Evolutionary conservation across 2,888 invertebrate species (phyloP).

Genomic region (Sesamia inferens): DNA sequence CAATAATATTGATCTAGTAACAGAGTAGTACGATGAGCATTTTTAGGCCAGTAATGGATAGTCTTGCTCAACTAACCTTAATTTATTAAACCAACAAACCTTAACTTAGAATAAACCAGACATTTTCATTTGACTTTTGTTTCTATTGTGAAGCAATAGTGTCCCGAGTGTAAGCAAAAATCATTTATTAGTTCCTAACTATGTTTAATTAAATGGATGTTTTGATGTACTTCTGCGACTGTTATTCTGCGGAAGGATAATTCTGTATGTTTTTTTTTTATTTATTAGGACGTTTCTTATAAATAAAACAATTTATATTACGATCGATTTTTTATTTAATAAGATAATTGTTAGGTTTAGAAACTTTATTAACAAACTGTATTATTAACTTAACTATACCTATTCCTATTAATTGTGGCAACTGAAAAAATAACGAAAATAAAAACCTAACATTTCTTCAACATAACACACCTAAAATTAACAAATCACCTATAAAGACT

Average conservation of each 20-base stretch:
- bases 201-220: too few relatives aligned
- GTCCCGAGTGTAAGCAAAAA: constrained; percentile 4
- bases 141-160: neutral
- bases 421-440: neutral
- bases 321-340: neutral
- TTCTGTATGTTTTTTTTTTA: too few relatives aligned
- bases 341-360: neutral
- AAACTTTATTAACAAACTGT: constrained; percentile 5
- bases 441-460: constrained; percentile 16
- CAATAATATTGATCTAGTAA: neutral
- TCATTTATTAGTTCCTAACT: too few relatives aligned
- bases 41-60: neutral
- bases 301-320: constrained; percentile 18
- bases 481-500: neutral
- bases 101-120: neutral
- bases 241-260: too few relatives aligned
- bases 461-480: too few relatives aligned
- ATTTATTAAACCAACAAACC: too few relatives aligned
- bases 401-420: neutral
- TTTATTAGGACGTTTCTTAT: too few relatives aligned
- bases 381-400: neutral
- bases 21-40: too few relatives aligned
- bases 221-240: too few relatives aligned
- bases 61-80: constrained; percentile 24
- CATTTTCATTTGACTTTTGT: neutral